Evolutionary conservation across 1,140 invertebrate species (phyloP).

Genomic region (Drosophila lowei): DNA sequence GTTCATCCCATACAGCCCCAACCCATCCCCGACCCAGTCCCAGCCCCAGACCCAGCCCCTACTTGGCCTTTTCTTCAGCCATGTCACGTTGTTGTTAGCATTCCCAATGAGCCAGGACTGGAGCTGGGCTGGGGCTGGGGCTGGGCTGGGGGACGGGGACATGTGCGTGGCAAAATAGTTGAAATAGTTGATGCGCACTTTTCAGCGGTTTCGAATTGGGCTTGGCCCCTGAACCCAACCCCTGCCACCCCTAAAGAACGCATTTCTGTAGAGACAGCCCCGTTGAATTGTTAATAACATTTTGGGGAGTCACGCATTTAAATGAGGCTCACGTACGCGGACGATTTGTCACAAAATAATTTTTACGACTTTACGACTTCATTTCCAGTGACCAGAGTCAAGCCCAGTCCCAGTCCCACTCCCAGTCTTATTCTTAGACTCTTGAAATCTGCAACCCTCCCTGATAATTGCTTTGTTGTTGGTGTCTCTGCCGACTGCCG

Average conservation of each 20-base stretch:
- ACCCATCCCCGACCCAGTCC: too few relatives aligned
- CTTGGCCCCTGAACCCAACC: slow-evolving; percentile 64
- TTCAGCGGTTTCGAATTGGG: slow-evolving; percentile 72
- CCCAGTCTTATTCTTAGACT: not conserved
- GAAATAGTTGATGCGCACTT: slow-evolving; percentile 81
- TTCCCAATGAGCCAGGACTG: slow-evolving; percentile 36
- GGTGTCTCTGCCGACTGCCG: slow-evolving; percentile 8
- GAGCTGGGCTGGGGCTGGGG: not conserved
- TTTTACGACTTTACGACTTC: slow-evolving; percentile 83
- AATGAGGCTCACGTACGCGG: slow-evolving; percentile 82
- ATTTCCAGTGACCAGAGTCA: slow-evolving; percentile 62
- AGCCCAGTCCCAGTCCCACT: slow-evolving; percentile 5
- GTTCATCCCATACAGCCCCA: slow-evolving; percentile 23
- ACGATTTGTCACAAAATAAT: slow-evolving; percentile 83
- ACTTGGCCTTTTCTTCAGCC: slow-evolving; percentile 61
- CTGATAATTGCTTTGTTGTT: slow-evolving; percentile 60
- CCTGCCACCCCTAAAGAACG: not conserved
- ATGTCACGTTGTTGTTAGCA: slow-evolving; percentile 79
- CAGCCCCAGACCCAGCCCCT: not conserved
- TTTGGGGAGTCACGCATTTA: slow-evolving; percentile 76
- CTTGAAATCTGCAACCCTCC: slow-evolving; percentile 2
- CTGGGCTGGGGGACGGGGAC: slow-evolving; percentile 27
- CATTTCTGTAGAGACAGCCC: slow-evolving; percentile 34
- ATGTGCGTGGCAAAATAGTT: slow-evolving; percentile 81
- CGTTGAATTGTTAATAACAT: slow-evolving; percentile 78